Conservation (phyloP, 2,888 invertebrate species). For the Proisotoma minuta region DNA sequence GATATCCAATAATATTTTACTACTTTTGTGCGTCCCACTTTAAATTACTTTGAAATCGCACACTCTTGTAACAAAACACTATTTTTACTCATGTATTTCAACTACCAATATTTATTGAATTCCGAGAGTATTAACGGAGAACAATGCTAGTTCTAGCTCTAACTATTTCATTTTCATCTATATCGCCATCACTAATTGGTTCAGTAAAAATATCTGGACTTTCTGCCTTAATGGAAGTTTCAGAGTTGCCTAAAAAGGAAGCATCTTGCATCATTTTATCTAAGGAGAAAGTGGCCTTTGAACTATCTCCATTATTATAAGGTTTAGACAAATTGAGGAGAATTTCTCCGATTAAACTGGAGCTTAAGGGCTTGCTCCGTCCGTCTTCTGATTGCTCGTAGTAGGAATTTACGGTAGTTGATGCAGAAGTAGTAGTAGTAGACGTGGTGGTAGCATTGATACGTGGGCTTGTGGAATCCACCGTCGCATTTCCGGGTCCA, state of each 20-base stretch:
- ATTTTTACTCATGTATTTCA: no score
- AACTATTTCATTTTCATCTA: conserved; percentile 5
- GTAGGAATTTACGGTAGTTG: neutral
- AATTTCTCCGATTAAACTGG: conserved; percentile 3
- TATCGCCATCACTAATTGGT: conserved; percentile 10
- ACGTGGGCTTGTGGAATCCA: neutral
- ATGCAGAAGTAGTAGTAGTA: neutral
- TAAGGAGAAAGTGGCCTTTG: neutral
- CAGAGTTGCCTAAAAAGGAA: neutral
- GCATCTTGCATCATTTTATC: neutral
- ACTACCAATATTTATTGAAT: no score
- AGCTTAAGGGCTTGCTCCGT: neutral
- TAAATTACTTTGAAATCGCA: no score
- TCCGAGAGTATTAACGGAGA: conserved; percentile 8
- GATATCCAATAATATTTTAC: no score
- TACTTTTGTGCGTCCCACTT: no score
- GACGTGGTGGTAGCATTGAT: neutral
- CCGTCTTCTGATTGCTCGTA: neutral
- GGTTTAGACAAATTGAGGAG: no score
- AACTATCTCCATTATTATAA: neutral
- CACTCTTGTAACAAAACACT: no score
- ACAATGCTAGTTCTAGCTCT: conserved; percentile 14
- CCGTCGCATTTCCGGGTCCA: neutral
- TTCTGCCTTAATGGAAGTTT: conserved; percentile 1
- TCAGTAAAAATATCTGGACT: neutral